Evolutionary conservation across 2,113 vertebrate species (phyloP).

Genomic region (Danionella cerebrum): DNA sequence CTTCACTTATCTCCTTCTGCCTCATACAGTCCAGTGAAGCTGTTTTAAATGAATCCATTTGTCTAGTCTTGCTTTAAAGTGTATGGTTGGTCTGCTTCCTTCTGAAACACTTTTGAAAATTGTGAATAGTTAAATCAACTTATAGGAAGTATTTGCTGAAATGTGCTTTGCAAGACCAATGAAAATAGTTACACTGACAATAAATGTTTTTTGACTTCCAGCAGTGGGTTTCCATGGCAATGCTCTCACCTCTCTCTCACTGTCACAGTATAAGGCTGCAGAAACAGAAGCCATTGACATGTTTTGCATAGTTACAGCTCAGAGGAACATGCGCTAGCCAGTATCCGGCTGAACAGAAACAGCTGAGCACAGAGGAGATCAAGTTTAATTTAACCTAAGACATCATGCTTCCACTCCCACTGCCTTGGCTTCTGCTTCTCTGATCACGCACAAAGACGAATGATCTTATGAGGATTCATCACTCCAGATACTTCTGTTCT

Average conservation of each 20-base stretch:
- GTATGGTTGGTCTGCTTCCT: no score
- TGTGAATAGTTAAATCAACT: no score
- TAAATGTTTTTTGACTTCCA: conserved; percentile 35
- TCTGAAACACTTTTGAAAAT: no score
- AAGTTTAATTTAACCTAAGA: conserved; percentile 44
- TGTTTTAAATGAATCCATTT: no score
- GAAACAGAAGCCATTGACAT: conserved; percentile 38
- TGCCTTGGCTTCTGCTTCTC: conserved; percentile 44
- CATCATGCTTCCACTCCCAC: conserved; percentile 43
- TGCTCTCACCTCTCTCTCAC: conserved; percentile 34
- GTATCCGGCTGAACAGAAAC: not conserved
- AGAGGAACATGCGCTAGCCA: conserved; percentile 4
- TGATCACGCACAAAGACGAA: conserved; percentile 31
- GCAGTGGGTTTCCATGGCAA: conserved; percentile 38
- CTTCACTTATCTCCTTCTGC: no score
- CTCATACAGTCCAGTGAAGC: no score
- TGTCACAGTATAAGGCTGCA: conserved; percentile 34
- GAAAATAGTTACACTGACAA: conserved; percentile 30
- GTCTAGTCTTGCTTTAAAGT: no score
- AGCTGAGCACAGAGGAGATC: not conserved
- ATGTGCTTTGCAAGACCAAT: not conserved
- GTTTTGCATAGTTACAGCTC: conserved; percentile 38
- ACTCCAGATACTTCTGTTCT: not conserved
- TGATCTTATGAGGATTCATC: conserved; percentile 18
- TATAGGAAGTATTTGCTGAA: no score